Base-by-base conservation (phyloP, 37 sponge, comb jelly and placozoan species). In the Bolinopsis microptera region DNA sequence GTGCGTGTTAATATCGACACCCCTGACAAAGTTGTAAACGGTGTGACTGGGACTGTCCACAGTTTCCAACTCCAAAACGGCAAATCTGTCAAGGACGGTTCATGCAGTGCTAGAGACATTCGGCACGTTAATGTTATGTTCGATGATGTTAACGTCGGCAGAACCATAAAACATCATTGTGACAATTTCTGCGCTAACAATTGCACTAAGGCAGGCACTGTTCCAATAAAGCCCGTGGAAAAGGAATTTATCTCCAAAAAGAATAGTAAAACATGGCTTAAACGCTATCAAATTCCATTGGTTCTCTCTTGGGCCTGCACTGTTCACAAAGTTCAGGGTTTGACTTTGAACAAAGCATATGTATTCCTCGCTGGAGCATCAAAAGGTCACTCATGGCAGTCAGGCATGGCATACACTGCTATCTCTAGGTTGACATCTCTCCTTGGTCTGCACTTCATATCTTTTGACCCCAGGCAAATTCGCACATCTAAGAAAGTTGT, bases 351-450 rank as follows among this genome's bases (percentile, higher is more conserved):
- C 18, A 72, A 72, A 24, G 75, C 75, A 8, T 72, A 24, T 28
- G 18, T 72, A 3, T n/a, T 23, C 31, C 5, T 72, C 21, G 31
- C 31, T 24, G 9, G 61, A 18, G 61, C 61, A 18, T 48, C 61
- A 5, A 48, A 48, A 48, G 75, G 75, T 23, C 26, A 72, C 5
- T 72, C 26, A 23, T 72, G 75, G 75, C 5, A 72, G n/a, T 3
- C 75, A 2, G 75, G 75, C 26, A 72, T 72, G 75, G 75, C 75
- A 24, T 72, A 72, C 31, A 72, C 75, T 5, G 75, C 75, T 5
- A 72, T 72, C 18, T 72, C 75, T 30, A 72, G 75, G 18, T 72
- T 72, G 31, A 72, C 75, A 23, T 72, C 75, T 8, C 26, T 72
- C 3, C 21, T n/a, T 72, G 75, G 75, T 3, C 75, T 72, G 3